A percentile compares a stretch with the other conserved stretches of the same genome.
These are phyloP conservation scores for Agelas oroides DNA, from an alignment of 37 sponge, comb jelly and placozoan genomes.

Conservation along the genomic window DNA sequence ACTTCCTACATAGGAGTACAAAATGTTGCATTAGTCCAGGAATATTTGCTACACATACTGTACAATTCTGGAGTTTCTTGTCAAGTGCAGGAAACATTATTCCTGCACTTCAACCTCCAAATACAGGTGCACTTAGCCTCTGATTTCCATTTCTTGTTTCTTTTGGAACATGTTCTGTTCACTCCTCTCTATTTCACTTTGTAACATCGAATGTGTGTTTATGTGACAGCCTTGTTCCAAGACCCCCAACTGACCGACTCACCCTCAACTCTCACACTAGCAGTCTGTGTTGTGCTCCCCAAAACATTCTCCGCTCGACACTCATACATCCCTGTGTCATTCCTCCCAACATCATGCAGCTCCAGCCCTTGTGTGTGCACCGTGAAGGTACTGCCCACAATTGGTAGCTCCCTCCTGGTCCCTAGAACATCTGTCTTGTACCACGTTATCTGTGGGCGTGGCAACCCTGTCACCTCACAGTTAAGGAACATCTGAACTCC, in stretches of 20 bases:
- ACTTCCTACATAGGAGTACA: no score
- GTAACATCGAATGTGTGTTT: no score
- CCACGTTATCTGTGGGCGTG: constrained; percentile 46
- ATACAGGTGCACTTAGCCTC: no score
- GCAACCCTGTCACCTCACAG: constrained; percentile 54
- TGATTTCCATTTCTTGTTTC: no score
- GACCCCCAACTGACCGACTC: not conserved
- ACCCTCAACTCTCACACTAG: constrained; percentile 66
- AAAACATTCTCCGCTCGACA: constrained; percentile 50
- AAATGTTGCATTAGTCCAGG: no score
- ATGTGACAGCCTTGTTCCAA: no score
- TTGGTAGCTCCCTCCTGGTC: not conserved
- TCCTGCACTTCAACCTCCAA: no score
- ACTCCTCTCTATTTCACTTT: no score
- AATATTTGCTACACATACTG: no score
- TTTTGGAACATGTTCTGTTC: no score
- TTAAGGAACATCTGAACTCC: constrained; percentile 2
- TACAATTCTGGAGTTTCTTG: no score
- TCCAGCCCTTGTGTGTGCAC: constrained; percentile 23
- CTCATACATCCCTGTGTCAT: constrained; percentile 50
- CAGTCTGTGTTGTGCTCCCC: constrained; percentile 6
- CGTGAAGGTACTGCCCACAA: constrained; percentile 14
- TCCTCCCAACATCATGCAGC: constrained; percentile 24
- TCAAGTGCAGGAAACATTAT: no score
- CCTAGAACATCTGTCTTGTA: constrained; percentile 35